phyloP scores from a whole-genome alignment of 2,888 invertebrate species.

The Pseudococcus viburni region DNA sequence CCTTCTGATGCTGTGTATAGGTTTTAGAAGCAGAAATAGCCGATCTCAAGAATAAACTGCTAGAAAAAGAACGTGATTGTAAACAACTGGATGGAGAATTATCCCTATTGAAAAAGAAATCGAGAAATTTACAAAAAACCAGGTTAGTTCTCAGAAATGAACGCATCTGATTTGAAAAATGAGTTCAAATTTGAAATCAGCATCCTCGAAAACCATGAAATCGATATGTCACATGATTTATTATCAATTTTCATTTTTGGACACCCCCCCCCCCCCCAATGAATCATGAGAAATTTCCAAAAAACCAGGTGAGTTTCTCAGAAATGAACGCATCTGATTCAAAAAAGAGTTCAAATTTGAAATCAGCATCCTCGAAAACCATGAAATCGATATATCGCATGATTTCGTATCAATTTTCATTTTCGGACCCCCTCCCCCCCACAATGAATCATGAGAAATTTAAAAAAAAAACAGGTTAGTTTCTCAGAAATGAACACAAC shows the following conservation, averaged over 20 bases:
- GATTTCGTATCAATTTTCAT: not conserved
- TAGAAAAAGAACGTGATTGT: constrained; percentile 87
- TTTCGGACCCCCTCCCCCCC: not conserved
- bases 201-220: not conserved
- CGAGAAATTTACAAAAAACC: constrained; percentile 77
- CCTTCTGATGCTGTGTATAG: constrained; percentile 71
- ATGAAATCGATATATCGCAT: not conserved
- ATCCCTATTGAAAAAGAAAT: constrained; percentile 77
- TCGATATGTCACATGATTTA: not conserved
- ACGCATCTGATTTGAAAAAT: not conserved
- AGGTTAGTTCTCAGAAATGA: constrained; percentile 73
- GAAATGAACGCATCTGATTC: not conserved
- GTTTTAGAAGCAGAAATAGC: constrained; percentile 82
- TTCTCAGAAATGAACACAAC: no score
- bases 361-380: constrained; percentile 9
- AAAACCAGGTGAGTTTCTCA: constrained; percentile 75
- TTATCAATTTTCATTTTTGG: not conserved
- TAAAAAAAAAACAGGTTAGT: not conserved
- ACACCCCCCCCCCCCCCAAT: not conserved
- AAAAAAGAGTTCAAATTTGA: not conserved
- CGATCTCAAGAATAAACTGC: constrained; percentile 81
- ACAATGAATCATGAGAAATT: no score
- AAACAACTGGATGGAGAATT: constrained; percentile 83
- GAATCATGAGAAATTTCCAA: not conserved
- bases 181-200: not conserved